Evolutionary conservation across 2,888 invertebrate species (phyloP), one percentile per base, ranked within the genome.

Genomic region (Alsophila aescularia): DNA sequence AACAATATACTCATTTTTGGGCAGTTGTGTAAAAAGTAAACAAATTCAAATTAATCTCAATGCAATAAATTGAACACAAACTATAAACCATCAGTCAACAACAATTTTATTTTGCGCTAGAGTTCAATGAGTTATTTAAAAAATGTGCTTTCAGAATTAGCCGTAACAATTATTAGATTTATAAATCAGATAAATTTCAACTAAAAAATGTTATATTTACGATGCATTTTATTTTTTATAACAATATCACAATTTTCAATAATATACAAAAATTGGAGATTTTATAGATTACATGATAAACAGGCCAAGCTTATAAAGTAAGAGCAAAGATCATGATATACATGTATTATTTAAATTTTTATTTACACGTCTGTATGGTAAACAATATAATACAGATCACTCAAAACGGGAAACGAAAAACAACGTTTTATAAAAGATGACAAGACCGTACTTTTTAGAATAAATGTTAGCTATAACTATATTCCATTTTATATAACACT

Each of bases 161-260:
- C 29, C 41, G 40, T 40, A 43, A 50, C 48, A 42, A 31, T 54
- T 39, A 42, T 32, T 14, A 31, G 40, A 48, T 42, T 42, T n/a
- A 42, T 41, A 16, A 49, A 41, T 52, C 41, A 53, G 18, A 52
- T 50, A 51, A 81, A 81, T 74, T 72, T 73, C 2, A 0, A 27
- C 14, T 42, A 15, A 85, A 77, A 83, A 73, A 67, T 73, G 80
- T 73, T 83, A 83, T 73, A 79, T 70, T 81, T 79, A 86, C 72
- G 77, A 83, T 82, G 77, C 77, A 75, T 74, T 77, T 76, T 82
- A 64, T 82, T 75, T 82, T 70, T 85, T 83, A 86, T 88, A 90
- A 91, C 90, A 90, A 90, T 91, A 91, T 91, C 91, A 91, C 91
- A 91, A 87, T 91, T 90, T 91, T 91, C 80, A 90, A 89, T 90